Conservation (phyloP, 2,888 invertebrate genomes). For the Silvanus unidentatus region DNA sequence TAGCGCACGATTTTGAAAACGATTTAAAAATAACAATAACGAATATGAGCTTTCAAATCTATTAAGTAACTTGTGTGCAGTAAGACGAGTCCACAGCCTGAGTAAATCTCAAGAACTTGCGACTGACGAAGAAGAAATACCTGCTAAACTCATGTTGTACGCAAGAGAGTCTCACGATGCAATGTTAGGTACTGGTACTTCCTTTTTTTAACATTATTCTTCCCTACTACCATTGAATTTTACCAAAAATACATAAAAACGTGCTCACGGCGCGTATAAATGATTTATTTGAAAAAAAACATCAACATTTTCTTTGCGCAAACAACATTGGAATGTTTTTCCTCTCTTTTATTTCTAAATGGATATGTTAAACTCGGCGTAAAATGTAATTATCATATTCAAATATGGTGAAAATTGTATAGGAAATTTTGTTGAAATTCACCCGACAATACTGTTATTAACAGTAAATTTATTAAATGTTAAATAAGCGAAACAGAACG, state of each 20-base stretch:
- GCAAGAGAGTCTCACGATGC: neutral
- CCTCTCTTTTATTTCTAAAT: no score
- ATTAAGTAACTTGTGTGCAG: neutral
- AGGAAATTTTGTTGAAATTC: no score
- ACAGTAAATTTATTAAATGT: no score
- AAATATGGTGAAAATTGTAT: no score
- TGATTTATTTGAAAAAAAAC: no score
- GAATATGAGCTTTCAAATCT: neutral
- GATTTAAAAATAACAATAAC: neutral
- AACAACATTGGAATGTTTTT: no score
- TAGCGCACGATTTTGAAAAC: neutral
- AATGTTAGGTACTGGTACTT: slow-evolving; percentile 3
- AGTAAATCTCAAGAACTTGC: slow-evolving; percentile 5
- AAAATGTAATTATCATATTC: no score
- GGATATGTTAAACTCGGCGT: no score
- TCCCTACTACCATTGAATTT: neutral
- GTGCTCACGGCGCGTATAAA: neutral
- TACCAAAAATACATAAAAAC: neutral
- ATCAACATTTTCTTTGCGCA: no score
- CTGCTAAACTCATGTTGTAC: slow-evolving; percentile 3
- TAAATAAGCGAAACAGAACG: no score
- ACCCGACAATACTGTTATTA: no score
- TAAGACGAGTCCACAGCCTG: slow-evolving; percentile 1
- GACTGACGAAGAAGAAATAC: slow-evolving; percentile 5
- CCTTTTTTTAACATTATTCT: neutral